Conservation (phyloP, 2,888 invertebrate species). For the Dysmachus trigonus region DNA sequence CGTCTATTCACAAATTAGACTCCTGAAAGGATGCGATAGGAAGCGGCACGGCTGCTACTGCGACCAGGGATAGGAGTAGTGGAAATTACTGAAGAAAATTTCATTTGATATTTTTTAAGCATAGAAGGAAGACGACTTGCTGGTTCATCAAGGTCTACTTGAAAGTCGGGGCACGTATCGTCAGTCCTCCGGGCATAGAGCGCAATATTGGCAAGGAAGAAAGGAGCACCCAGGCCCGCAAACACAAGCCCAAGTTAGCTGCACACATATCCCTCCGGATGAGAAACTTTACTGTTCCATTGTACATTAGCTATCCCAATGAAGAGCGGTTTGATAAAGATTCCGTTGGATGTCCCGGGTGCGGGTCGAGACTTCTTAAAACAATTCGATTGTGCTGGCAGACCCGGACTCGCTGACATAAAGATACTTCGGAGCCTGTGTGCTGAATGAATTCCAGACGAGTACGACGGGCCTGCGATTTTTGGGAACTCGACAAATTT, state of each 20-base stretch:
- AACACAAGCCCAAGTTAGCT: slow-evolving; percentile 10
- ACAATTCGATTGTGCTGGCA: slow-evolving; percentile 24
- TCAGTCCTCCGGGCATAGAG: slow-evolving; percentile 12
- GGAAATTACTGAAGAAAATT: slow-evolving; percentile 37
- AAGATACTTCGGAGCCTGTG: neutral
- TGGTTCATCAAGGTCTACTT: slow-evolving; percentile 43
- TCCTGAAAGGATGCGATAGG: slow-evolving; percentile 30
- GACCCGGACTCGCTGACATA: neutral
- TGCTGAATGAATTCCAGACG: neutral
- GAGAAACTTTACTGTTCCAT: slow-evolving; percentile 26
- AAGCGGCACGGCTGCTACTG: neutral
- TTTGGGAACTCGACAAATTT: neutral
- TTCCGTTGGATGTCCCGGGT: neutral
- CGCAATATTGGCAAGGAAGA: neutral
- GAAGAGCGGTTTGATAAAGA: slow-evolving; percentile 18
- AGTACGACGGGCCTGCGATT: neutral
- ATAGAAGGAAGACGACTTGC: slow-evolving; percentile 36
- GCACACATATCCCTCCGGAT: slow-evolving; percentile 3
- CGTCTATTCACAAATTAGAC: slow-evolving; percentile 39
- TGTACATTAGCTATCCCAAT: neutral
- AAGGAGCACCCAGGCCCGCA: neutral
- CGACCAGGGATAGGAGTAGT: neutral
- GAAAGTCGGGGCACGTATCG: slow-evolving; percentile 40
- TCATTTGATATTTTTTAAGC: slow-evolving; percentile 30
- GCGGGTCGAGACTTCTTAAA: slow-evolving; percentile 1